Conservation (phyloP, 2,113 vertebrate genomes). For the Steatornis caripensis region DNA sequence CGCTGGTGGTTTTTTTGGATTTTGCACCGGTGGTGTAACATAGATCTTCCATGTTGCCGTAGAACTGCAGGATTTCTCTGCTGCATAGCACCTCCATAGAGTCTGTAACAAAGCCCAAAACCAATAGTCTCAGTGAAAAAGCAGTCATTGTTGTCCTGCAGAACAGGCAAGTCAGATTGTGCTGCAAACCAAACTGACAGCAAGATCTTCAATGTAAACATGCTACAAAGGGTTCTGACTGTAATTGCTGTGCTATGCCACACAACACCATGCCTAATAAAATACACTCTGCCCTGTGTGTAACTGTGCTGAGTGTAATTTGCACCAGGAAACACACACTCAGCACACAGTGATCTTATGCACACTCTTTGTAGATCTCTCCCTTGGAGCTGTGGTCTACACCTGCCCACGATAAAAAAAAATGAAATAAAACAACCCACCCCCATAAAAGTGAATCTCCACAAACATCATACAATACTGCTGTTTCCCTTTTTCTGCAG, state of each 20-base stretch:
- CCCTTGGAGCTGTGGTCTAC: neutral
- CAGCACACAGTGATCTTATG: neutral
- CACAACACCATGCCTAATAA: neutral
- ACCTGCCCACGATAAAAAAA: neutral
- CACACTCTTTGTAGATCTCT: neutral
- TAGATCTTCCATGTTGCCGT: constrained; percentile 89
- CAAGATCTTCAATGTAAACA: neutral
- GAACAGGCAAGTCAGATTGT: neutral
- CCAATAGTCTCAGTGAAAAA: neutral
- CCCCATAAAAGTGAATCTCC: neutral
- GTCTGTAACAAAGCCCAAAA: constrained; percentile 64
- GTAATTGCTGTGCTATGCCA: neutral
- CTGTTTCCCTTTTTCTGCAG: neutral
- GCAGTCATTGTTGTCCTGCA: neutral
- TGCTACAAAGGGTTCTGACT: neutral
- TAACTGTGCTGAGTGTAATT: neutral
- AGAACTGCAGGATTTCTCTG: constrained; percentile 79
- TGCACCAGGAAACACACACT: neutral
- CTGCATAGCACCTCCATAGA: constrained; percentile 86
- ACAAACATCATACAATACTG: neutral
- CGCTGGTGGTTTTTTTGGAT: constrained; percentile 58
- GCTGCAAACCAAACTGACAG: neutral
- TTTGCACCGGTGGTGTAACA: constrained; percentile 64
- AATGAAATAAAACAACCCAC: too few relatives aligned
- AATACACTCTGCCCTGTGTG: neutral